Base-by-base conservation (phyloP, 1,140 invertebrate genomes). In the Metopolophium dirhodum region DNA sequence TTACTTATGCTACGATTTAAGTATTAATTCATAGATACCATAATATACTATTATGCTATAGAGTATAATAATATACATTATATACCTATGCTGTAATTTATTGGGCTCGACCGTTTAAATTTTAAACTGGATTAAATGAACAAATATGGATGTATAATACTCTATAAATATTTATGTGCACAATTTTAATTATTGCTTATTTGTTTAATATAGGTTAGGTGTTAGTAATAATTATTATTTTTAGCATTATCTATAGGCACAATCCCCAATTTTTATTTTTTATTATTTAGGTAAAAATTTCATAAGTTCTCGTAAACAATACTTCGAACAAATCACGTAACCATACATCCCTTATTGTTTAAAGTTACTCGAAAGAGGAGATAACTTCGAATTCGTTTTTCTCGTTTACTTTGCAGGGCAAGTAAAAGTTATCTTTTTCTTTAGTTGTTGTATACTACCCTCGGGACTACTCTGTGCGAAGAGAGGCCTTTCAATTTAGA, bases 351-450 rank as follows among this genome's bases (percentile, higher is more conserved):
- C 7, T 54, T 51, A 47, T 45, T 30, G 41, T 47, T 41, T 54
- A 57, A 57, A 37, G 18, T 89, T 54, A 6, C 20, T 57, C 23
- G 18, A 18, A 45, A 14, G 22, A 49, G 11, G 26, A 91, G 26
- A 91, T 77, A 91, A 91, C 57, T 91, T 91, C 22, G 30, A 82
- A 68, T 91, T n/a, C n/a, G 37, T 61, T 68, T 68, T 14, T 47
- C 11, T n/a, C 23, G 37, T 89, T 77, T n/a, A 77, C 61, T 77
- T 77, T 89, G 41, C n/a, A 30, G 3, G 23, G 35, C n/a, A 49
- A 47, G 90, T 91, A 77, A 91, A 91, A 91, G 54, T 91, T 47
- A 91, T 77, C 54, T 37, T 68, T 41, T 91, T 82, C 61, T 82
- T 49, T 54, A 57, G 89, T 90, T 45, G 37, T 49, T 61, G 49